Percentiles rank a stretch among this genome's conserved stretches.
phyloP scores from a whole-genome alignment of 2,113 vertebrate species.

The Pampusana beccarii region DNA sequence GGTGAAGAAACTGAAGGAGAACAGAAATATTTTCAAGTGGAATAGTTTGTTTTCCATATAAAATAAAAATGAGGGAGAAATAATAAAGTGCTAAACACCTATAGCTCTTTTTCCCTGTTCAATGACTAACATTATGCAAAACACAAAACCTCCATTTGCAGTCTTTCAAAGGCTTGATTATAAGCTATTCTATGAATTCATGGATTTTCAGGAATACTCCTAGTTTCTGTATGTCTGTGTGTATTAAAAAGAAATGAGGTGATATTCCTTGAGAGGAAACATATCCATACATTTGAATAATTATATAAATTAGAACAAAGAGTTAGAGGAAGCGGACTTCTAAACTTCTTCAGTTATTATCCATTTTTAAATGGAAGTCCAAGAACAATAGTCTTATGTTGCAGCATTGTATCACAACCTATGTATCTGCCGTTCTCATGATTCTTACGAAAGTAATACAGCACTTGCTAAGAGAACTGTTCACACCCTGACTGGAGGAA shows the following conservation, averaged over 20 bases:
- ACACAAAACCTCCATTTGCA: neutral
- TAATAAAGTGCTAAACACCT: neutral
- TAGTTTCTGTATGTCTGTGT: neutral
- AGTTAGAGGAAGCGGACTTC: neutral
- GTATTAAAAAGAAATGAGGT: neutral
- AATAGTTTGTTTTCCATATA: neutral
- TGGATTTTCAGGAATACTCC: neutral
- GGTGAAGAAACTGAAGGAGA: neutral
- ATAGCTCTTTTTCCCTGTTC: neutral
- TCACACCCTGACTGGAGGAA: neutral
- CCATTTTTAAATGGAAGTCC: neutral
- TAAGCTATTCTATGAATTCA: neutral
- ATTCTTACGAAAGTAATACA: neutral
- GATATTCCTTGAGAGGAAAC: neutral
- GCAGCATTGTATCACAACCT: neutral
- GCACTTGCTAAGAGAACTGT: neutral
- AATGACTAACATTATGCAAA: neutral
- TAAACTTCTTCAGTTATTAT: neutral
- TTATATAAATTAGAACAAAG: neutral
- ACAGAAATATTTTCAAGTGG: neutral
- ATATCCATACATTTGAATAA: neutral
- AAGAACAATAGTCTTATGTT: conserved; percentile 1
- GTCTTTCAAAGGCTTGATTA: neutral
- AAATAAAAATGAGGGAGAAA: neutral
- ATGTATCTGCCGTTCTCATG: neutral